These are phyloP conservation scores for Anthonomus grandis DNA, from an alignment of 1,140 invertebrate genomes.

Conservation along the genomic window DNA sequence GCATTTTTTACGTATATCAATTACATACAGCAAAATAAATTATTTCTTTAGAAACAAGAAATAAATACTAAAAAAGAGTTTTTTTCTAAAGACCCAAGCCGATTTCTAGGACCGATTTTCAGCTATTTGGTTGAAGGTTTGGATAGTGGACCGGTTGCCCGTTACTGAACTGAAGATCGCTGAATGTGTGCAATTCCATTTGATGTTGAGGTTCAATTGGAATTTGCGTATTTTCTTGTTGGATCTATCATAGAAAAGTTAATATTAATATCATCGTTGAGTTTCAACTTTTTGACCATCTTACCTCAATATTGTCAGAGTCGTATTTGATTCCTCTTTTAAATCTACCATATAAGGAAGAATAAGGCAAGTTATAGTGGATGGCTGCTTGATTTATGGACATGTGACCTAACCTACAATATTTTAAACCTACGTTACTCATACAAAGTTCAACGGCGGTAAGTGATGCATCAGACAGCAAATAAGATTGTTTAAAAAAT, in stretches of 20 bases:
- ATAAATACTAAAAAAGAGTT: not conserved
- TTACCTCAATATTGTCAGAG: constrained; percentile 44
- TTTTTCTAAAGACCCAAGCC: constrained; percentile 35
- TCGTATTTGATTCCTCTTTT: constrained; percentile 67
- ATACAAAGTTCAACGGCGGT: too few species aligned
- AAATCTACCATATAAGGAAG: constrained; percentile 82
- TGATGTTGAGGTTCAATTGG: constrained; percentile 42
- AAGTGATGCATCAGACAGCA: not conserved
- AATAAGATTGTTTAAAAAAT: too few species aligned
- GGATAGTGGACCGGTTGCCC: constrained; percentile 46
- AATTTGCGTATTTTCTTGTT: constrained; percentile 28
- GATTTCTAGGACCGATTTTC: constrained; percentile 39
- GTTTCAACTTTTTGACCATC: constrained; percentile 8
- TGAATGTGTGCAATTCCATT: constrained; percentile 38
- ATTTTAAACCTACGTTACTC: too few species aligned
- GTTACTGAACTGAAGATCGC: constrained; percentile 41
- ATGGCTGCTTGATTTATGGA: constrained; percentile 92
- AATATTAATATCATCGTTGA: not conserved
- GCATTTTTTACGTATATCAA: too few species aligned
- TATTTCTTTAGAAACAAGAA: too few species aligned
- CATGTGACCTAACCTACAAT: constrained; percentile 78
- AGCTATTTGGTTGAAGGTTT: constrained; percentile 45
- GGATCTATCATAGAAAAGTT: not conserved
- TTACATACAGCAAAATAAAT: too few species aligned
- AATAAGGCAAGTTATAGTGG: constrained; percentile 86